Evolutionary conservation across 2,113 vertebrate genomes (phyloP).

Genomic region (Hippopotamus amphibius): DNA sequence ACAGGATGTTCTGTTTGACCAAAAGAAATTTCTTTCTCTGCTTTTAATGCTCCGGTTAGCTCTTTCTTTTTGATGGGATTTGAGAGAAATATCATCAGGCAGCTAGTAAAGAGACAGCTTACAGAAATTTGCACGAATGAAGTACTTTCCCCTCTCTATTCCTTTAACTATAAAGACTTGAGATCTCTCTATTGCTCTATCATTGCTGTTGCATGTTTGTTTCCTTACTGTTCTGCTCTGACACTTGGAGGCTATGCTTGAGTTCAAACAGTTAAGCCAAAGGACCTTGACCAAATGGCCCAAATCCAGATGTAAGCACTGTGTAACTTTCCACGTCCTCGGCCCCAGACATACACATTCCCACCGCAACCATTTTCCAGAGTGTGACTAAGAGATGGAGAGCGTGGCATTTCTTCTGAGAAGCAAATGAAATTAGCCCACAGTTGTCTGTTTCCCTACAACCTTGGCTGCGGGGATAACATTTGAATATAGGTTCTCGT

Average conservation of each 20-base stretch:
- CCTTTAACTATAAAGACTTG: background rate
- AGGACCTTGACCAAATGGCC: background rate
- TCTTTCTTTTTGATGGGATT: background rate
- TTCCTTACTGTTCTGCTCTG: background rate
- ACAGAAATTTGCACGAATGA: background rate
- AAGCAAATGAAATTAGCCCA: background rate
- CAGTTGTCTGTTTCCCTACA: background rate
- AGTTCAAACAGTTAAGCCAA: background rate
- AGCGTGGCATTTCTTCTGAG: rapidly evolving
- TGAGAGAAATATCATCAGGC: background rate
- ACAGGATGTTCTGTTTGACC: background rate
- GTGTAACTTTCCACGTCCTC: background rate
- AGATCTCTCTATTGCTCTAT: background rate
- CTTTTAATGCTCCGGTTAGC: background rate
- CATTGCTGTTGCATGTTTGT: rapidly evolving
- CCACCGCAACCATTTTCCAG: background rate
- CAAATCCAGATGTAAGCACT: background rate
- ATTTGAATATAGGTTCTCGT: conserved; percentile 15
- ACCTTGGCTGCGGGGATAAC: background rate
- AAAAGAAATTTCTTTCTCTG: background rate
- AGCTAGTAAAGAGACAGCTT: background rate
- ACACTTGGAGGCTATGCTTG: background rate
- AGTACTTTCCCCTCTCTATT: background rate
- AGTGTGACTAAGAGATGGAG: no score
- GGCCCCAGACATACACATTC: background rate